These are phyloP conservation scores for Drosophila cardini DNA, from an alignment of 1,140 invertebrate species.

Conservation along the genomic window DNA sequence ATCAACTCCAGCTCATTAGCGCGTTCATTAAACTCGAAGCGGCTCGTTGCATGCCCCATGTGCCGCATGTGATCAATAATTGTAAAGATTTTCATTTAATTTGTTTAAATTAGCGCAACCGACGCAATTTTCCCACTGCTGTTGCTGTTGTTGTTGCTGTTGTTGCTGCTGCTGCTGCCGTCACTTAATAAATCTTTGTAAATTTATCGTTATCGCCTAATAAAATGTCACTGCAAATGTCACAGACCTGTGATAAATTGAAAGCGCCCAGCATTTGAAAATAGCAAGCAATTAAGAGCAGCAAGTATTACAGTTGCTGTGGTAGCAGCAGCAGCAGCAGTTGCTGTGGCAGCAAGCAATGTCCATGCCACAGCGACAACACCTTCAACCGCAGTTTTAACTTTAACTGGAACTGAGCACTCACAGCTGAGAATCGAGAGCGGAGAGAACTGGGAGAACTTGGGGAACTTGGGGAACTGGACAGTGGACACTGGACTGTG, in stretches of 20 bases:
- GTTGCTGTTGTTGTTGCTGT: slow-evolving; percentile 6
- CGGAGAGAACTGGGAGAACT: slow-evolving; percentile 12
- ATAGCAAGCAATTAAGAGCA: slow-evolving; percentile 74
- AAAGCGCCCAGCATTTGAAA: slow-evolving; percentile 77
- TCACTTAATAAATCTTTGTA: slow-evolving; percentile 77
- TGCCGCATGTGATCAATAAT: slow-evolving; percentile 66
- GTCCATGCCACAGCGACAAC: slow-evolving; percentile 50
- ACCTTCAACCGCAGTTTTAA: slow-evolving; percentile 55
- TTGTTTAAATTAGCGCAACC: slow-evolving; percentile 74
- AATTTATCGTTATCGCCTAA: slow-evolving; percentile 82
- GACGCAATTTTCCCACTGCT: slow-evolving; percentile 57
- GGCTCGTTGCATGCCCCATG: slow-evolving; percentile 4
- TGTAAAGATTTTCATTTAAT: slow-evolving; percentile 75
- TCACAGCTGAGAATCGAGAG: slow-evolving; percentile 26
- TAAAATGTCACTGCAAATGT: slow-evolving; percentile 75
- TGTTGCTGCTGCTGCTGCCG: slow-evolving; percentile 5
- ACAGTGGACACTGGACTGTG: slow-evolving; percentile 34
- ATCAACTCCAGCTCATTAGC: slow-evolving; percentile 63
- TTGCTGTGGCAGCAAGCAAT: slow-evolving; percentile 39
- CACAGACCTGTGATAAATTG: slow-evolving; percentile 71
- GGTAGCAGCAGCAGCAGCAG: slow-evolving; percentile 27
- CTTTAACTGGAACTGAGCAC: slow-evolving; percentile 12
- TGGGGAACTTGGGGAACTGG: too few relatives aligned
- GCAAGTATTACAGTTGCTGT: slow-evolving; percentile 13
- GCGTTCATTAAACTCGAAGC: slow-evolving; percentile 63